Percentiles rank a stretch among this genome's conserved stretches.
Evolutionary conservation across 2,888 invertebrate genomes (phyloP).

Genomic region (Eupelmus urozonus): DNA sequence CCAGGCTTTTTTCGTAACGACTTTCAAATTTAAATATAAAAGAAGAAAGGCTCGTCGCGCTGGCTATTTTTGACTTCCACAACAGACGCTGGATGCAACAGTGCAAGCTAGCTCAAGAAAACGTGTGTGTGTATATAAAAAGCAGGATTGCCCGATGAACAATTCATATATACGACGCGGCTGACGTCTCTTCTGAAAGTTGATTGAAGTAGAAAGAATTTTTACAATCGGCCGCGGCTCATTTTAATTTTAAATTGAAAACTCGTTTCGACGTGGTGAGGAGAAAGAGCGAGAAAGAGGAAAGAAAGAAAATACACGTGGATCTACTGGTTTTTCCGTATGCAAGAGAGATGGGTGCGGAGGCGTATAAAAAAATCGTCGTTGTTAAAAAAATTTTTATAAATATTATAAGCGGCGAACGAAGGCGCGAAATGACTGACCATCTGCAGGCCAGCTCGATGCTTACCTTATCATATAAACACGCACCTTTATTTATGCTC

Average conservation of each 20-base stretch:
- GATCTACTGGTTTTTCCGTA: conserved; percentile 22
- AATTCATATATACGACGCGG: conserved; percentile 46
- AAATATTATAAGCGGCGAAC: no score
- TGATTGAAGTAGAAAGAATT: conserved; percentile 37
- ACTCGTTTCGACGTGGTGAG: conserved; percentile 2
- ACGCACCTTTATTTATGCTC: no score
- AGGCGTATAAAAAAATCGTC: conserved; percentile 21
- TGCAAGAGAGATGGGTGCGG: conserved; percentile 9
- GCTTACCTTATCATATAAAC: no score
- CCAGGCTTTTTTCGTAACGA: conserved; percentile 29
- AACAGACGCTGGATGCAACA: not conserved
- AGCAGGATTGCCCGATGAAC: not conserved
- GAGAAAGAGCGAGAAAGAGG: not conserved
- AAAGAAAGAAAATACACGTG: conserved; percentile 14
- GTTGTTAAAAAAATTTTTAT: conserved; percentile 4
- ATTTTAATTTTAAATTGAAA: conserved; percentile 52
- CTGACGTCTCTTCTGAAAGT: conserved; percentile 5
- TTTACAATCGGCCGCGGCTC: conserved; percentile 48
- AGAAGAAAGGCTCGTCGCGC: not conserved
- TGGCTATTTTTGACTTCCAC: no score
- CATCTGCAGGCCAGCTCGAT: no score
- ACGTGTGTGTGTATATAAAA: conserved; percentile 15
- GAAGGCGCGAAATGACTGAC: no score
- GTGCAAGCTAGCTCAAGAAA: no score
- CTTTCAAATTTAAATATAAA: conserved; percentile 46